Evolutionary conservation across 1,140 invertebrate species (phyloP).

Genomic region (Cydia splendana): DNA sequence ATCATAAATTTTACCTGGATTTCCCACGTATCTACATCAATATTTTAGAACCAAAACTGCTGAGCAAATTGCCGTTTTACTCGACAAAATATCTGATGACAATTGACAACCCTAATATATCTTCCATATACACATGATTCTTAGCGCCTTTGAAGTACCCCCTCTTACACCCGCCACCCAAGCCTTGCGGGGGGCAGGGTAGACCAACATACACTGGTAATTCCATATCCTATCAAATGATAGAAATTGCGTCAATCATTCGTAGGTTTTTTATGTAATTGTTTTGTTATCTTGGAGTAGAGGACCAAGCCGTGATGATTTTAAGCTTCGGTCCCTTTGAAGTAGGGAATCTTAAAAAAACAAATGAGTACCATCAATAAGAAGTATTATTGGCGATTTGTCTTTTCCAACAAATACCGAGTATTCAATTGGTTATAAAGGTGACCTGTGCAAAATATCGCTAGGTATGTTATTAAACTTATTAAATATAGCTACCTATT

Average conservation of each 20-base stretch:
- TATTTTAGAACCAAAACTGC: not conserved
- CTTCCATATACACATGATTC: not conserved
- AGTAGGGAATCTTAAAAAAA: not conserved
- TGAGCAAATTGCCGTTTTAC: too few relatives aligned
- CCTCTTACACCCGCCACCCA: not conserved
- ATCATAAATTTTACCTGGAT: too few relatives aligned
- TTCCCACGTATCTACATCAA: not conserved
- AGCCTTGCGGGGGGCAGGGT: conserved; percentile 5
- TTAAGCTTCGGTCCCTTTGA: not conserved
- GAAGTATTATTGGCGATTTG: not conserved
- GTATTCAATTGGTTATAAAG: not conserved
- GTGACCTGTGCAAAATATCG: not conserved
- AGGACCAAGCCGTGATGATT: not conserved
- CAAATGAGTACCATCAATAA: not conserved
- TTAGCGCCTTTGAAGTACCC: not conserved
- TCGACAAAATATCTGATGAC: too few relatives aligned
- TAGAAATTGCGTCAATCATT: conserved; percentile 31
- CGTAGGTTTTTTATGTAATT: conserved; percentile 13
- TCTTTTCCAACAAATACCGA: not conserved
- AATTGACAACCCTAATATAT: conserved; percentile 19
- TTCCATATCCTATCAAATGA: conserved; percentile 16
- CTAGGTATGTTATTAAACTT: too few relatives aligned
- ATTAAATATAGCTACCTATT: too few relatives aligned
- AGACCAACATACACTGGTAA: not conserved
- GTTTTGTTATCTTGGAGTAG: conserved; percentile 7